Base-by-base conservation (phyloP, 2,797 vertebrate species). In the Xenops minutus region DNA sequence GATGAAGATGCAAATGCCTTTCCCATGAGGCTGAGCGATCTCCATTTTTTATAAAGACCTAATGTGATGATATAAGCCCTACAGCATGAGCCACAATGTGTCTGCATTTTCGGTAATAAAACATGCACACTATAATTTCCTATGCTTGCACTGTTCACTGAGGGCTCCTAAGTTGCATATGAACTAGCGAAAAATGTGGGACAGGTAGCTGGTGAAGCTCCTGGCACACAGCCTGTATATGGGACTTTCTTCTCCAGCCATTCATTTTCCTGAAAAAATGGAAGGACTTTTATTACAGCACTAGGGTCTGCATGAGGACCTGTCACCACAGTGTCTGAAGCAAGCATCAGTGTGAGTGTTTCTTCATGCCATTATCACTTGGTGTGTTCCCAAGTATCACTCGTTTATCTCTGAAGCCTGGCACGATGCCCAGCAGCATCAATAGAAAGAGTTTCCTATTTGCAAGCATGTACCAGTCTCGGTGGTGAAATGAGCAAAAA, bases 1-100 rank as follows among this genome's bases (percentile, higher is more conserved):
- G 90, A 92, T 94, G 85, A 78, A 95, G 89, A 96, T 96, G 96
- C 81, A 93, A 93, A 95, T 96, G 58, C n/a, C 64, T 93, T 95
- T 96, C 88, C 89, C 92, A 56, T 55, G 83, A 95, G 84, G 85
- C 87, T 94, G 41, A 92, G 92, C 29, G 1, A 78, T 88, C 61
- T 54, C 89, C 15, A 10, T 77, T 77, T 96, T 93, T 87, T 92
- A 62, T 87, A 76, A 86, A 82, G 87, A 84, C 76, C 81, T 92
- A 94, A 96, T 93, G 81, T 96, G 91, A 58, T 86, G 89, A 92
- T 96, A 93, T 96, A 93, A 92, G 80, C 81, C 80, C 89, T 92
- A 55, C 87, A 96, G 87, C 89, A 68, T 77, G 41, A 95, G 64
- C 63, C 83, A 73, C 94, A 92, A 78, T 93, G 77, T 87, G 88